Conservation (phyloP, 2,797 vertebrate species). For the Notamacropus eugenii region DNA sequence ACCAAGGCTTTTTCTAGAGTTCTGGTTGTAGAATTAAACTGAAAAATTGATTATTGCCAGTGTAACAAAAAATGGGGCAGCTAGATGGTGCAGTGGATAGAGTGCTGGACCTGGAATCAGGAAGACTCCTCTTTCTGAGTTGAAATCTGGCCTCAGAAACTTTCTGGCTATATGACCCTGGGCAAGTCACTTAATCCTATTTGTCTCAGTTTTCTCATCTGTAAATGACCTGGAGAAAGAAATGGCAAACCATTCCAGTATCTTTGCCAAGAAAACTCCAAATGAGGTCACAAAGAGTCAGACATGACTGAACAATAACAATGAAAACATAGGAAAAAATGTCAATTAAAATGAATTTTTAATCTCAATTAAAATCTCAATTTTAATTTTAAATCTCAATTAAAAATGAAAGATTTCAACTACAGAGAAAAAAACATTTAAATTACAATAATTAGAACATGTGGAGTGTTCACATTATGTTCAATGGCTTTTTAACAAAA, state of each 20-base stretch:
- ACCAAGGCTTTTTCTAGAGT: background rate
- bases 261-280: background rate
- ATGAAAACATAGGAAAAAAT: background rate
- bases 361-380: background rate
- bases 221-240: background rate
- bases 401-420: background rate
- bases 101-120: background rate
- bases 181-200: background rate
- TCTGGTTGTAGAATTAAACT: conserved; percentile 32
- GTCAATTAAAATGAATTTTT: background rate
- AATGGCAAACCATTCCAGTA: background rate
- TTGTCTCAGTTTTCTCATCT: background rate
- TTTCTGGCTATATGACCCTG: background rate
- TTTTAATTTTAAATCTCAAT: background rate
- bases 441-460: background rate
- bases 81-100: background rate
- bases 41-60: conserved; percentile 16
- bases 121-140: background rate
- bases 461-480: background rate
- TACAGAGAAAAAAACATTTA: background rate
- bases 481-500: background rate
- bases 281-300: background rate
- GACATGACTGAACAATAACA: background rate
- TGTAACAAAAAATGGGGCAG: conserved; percentile 3
- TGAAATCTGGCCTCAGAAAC: background rate